These are phyloP conservation scores for Anthopleura sola DNA, from an alignment of 64 coral and sea anemone species.

Conservation along the genomic window DNA sequence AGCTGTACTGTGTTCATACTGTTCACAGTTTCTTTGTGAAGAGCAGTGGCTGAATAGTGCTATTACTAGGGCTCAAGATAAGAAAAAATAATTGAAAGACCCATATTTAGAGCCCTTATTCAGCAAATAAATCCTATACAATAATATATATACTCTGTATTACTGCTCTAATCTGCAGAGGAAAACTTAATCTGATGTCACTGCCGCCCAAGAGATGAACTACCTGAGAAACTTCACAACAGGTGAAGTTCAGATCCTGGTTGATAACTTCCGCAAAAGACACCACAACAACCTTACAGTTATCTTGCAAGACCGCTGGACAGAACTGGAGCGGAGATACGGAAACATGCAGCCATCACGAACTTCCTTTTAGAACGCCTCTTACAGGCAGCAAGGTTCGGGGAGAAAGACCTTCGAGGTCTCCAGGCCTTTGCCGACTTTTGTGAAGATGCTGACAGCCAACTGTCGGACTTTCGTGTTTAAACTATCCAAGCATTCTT, in stretches of 20 bases:
- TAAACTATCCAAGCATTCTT: conserved; percentile 44
- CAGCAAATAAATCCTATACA: too few relatives aligned
- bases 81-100: too few relatives aligned
- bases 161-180: too few relatives aligned
- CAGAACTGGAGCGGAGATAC: conserved; percentile 34
- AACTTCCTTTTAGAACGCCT: conserved; percentile 32
- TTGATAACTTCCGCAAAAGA: conserved; percentile 41
- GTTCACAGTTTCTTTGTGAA: too few relatives aligned
- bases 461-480: conserved; percentile 41
- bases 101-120: too few relatives aligned
- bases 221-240: background rate
- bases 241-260: background rate
- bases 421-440: conserved; percentile 37
- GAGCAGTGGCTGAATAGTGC: too few relatives aligned
- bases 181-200: too few relatives aligned
- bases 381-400: conserved; percentile 10
- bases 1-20: too few relatives aligned
- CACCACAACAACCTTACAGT: conserved; percentile 19
- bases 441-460: conserved; percentile 44
- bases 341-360: conserved; percentile 46
- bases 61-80: too few relatives aligned
- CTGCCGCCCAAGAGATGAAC: background rate
- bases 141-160: too few relatives aligned
- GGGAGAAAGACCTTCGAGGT: background rate
- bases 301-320: conserved; percentile 21